Conservation (phyloP, 2,113 vertebrate genomes). For the Ceratotherium simum region DNA sequence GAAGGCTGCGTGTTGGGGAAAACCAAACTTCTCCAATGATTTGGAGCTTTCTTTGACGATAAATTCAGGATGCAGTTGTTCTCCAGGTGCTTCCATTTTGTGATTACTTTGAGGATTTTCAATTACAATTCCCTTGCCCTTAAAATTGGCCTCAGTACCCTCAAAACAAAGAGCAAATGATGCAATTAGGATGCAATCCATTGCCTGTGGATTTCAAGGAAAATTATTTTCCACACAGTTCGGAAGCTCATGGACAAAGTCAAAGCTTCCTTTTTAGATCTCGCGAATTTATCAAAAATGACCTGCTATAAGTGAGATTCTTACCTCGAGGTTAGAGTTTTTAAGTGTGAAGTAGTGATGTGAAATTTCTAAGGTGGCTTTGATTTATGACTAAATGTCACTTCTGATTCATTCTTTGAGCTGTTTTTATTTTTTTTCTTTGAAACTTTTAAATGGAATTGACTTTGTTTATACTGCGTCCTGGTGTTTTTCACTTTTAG, state of each 20-base stretch:
- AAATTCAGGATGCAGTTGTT: neutral
- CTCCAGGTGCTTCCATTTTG: neutral
- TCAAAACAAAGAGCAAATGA: constrained; percentile 67
- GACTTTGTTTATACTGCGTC: neutral
- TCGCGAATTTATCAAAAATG: neutral
- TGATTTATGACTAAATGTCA: constrained; percentile 27
- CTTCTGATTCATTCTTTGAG: neutral
- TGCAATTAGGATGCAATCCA: constrained; percentile 54
- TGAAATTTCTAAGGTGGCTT: constrained; percentile 3
- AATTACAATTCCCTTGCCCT: neutral
- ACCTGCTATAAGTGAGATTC: neutral
- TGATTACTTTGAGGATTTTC: neutral
- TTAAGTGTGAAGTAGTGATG: neutral
- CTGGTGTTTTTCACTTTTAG: neutral
- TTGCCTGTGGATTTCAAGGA: constrained; percentile 49
- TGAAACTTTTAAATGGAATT: constrained; percentile 13
- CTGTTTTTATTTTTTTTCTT: constrained; percentile 31
- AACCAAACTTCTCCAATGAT: neutral
- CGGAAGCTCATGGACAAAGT: neutral
- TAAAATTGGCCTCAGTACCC: neutral
- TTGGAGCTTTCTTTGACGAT: neutral
- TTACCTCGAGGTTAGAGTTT: neutral
- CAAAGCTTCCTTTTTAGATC: constrained; percentile 37
- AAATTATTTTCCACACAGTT: constrained; percentile 9
- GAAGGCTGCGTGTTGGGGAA: neutral